A percentile compares a stretch with the other conserved stretches of the same genome.
phyloP scores from a whole-genome alignment of 2,888 invertebrate genomes.

The Busseola fusca region DNA sequence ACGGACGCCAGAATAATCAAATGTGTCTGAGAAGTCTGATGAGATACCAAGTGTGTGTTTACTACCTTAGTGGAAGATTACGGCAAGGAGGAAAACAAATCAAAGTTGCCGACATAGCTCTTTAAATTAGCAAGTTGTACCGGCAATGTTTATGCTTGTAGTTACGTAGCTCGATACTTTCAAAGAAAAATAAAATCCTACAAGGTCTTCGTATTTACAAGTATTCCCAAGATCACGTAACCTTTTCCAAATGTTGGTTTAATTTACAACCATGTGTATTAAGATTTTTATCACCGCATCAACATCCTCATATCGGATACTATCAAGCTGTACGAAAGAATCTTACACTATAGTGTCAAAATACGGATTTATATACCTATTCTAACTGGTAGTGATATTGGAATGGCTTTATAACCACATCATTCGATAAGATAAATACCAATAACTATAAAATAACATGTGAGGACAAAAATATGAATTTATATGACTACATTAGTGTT shows the following conservation, averaged over 20 bases:
- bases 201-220: neutral
- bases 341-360: slow-evolving; percentile 50
- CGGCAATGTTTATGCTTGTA: slow-evolving; percentile 24
- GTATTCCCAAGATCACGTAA: neutral
- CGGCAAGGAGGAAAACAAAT: slow-evolving; percentile 36
- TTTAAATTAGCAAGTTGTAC: slow-evolving; percentile 39
- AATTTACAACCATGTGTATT: slow-evolving; percentile 30
- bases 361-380: slow-evolving; percentile 26
- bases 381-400: slow-evolving; percentile 32
- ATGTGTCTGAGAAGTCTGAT: slow-evolving; percentile 45
- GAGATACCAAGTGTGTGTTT: slow-evolving; percentile 16
- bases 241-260: neutral
- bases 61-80: slow-evolving; percentile 36
- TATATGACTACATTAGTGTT: slow-evolving; percentile 36
- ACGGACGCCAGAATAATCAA: slow-evolving; percentile 47
- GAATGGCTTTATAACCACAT: slow-evolving; percentile 39
- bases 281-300: slow-evolving; percentile 20
- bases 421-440: slow-evolving; percentile 41
- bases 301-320: slow-evolving; percentile 32
- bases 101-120: slow-evolving; percentile 19
- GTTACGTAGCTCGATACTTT: neutral
- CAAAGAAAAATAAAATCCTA: slow-evolving; percentile 2
- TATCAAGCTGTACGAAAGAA: slow-evolving; percentile 41
- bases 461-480: slow-evolving; percentile 36
- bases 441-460: slow-evolving; percentile 37